Percentiles rank a stretch among this genome's conserved stretches.
Evolutionary conservation across 2,113 vertebrate genomes (phyloP).

Genomic region (Oceanodroma tethys): DNA sequence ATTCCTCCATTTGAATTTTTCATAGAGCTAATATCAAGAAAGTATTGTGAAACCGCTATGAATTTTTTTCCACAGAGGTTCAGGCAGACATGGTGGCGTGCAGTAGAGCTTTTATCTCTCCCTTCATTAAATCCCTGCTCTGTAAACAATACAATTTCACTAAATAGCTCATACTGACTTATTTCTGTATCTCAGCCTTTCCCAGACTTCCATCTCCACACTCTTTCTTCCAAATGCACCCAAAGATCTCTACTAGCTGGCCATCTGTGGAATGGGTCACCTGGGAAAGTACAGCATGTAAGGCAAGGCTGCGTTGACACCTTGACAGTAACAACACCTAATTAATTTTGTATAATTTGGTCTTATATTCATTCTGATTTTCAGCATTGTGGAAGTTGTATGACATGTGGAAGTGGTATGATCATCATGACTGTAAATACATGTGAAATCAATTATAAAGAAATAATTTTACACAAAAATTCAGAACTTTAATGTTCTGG

Average conservation of each 20-base stretch:
- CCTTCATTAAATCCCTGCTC: background rate
- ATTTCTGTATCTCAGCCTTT: background rate
- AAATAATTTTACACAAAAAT: background rate
- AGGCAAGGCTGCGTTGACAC: background rate
- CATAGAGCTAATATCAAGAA: background rate
- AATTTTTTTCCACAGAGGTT: background rate
- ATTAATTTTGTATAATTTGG: background rate
- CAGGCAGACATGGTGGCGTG: background rate
- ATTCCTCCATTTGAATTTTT: background rate
- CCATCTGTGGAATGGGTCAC: accelerated
- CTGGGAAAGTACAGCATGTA: background rate
- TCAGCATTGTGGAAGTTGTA: background rate
- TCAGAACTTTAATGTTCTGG: background rate
- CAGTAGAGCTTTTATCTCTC: background rate
- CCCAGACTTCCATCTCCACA: background rate
- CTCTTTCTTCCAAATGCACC: background rate
- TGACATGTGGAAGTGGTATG: background rate
- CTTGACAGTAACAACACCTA: background rate
- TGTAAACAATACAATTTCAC: background rate
- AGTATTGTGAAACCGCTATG: background rate
- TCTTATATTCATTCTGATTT: background rate
- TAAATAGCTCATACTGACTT: background rate
- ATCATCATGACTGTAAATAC: background rate
- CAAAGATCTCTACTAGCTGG: background rate
- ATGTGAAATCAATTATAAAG: background rate